Evolutionary conservation across 2,113 vertebrate species (phyloP).

Genomic region (Myiozetetes cayanensis): DNA sequence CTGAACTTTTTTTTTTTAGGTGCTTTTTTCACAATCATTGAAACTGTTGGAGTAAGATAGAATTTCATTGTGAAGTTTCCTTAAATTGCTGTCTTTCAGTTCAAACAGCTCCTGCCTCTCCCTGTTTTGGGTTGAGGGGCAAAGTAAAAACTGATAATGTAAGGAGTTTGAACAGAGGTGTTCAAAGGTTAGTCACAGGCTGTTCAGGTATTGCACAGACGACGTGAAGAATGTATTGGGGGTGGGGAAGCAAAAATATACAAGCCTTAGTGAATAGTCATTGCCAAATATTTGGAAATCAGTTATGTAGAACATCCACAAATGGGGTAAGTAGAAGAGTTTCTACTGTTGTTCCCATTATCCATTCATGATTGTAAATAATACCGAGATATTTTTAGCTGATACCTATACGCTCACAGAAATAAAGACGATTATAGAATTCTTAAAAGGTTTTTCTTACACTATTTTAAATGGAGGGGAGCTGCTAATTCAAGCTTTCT

Average conservation of each 20-base stretch:
- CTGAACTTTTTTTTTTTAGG: slow-evolving; percentile 69
- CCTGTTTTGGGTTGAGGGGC: background rate
- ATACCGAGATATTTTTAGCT: background rate
- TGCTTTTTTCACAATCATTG: slow-evolving; percentile 73
- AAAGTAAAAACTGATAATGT: slow-evolving; percentile 50
- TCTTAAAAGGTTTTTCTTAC: background rate
- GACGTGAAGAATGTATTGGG: background rate
- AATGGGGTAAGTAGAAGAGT: background rate
- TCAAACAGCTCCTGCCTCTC: slow-evolving; percentile 1
- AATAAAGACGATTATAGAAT: background rate
- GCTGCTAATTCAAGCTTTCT: background rate
- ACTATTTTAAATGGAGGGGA: background rate
- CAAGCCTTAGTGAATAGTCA: background rate
- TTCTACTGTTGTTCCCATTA: background rate
- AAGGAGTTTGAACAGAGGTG: slow-evolving; percentile 18
- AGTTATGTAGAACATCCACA: background rate
- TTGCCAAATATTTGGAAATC: background rate
- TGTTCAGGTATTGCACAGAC: slow-evolving; percentile 54
- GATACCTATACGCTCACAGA: background rate
- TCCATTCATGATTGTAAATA: background rate
- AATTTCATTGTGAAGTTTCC: slow-evolving; percentile 68
- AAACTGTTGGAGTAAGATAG: slow-evolving; percentile 66
- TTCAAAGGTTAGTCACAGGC: slow-evolving; percentile 57
- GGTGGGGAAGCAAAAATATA: background rate
- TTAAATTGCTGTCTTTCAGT: slow-evolving; percentile 69